phyloP scores from a whole-genome alignment of 2,888 invertebrate genomes.

The Sialis lutaria region DNA sequence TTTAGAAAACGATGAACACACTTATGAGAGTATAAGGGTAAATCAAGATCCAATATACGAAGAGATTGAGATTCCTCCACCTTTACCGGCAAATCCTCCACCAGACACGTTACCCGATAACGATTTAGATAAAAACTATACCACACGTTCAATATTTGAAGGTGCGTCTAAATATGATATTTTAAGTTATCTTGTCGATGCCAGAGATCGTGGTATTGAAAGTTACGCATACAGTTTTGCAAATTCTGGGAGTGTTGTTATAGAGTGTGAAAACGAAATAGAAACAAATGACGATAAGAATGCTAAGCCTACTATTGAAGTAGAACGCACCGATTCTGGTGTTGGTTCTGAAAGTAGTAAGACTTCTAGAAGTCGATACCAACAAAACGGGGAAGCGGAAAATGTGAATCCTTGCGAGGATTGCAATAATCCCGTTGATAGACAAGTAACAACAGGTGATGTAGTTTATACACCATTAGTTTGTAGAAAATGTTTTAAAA shows the following conservation, averaged over 20 bases:
- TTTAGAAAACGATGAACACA: constrained; percentile 44
- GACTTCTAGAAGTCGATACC: constrained; percentile 58
- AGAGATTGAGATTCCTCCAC: constrained; percentile 63
- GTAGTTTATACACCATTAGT: constrained; percentile 59
- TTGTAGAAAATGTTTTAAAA: constrained; percentile 77
- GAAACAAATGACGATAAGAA: constrained; percentile 42
- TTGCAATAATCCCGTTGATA: constrained; percentile 67
- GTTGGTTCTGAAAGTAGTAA: constrained; percentile 86
- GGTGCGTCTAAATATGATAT: constrained; percentile 81
- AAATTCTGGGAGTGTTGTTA: constrained; percentile 26
- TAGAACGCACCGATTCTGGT: constrained; percentile 83
- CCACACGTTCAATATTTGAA: constrained; percentile 54
- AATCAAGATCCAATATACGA: constrained; percentile 62
- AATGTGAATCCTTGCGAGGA: constrained; percentile 66
- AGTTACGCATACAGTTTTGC: constrained; percentile 45
- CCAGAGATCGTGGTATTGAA: constrained; percentile 60
- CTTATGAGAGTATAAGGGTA: constrained; percentile 51
- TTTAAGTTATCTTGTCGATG: constrained; percentile 74
- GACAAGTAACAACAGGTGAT: constrained; percentile 52
- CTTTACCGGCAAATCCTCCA: constrained; percentile 60
- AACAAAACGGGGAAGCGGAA: constrained; percentile 31
- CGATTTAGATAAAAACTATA: constrained; percentile 53
- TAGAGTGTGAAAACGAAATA: constrained; percentile 26
- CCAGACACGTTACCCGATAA: constrained; percentile 45
- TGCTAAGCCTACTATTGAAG: constrained; percentile 66